Conservation (phyloP, 2,888 invertebrate species). For the Melanargia galathea region DNA sequence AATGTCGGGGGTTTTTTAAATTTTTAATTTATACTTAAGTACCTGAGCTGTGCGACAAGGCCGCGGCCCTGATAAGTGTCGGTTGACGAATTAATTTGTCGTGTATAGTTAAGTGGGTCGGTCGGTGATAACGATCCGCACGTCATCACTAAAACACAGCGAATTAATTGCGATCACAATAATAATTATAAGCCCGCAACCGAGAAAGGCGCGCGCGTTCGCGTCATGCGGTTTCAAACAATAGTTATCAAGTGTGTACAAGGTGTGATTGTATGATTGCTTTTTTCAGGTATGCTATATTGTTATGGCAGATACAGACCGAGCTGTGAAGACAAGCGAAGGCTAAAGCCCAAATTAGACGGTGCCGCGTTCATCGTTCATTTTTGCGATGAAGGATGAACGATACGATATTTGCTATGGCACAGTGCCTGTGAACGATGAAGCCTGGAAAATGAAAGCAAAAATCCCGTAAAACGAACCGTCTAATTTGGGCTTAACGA, state of each 20-base stretch:
- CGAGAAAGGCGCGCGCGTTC: slow-evolving; percentile 4
- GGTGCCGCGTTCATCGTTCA: too few relatives aligned
- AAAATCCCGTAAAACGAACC: too few relatives aligned
- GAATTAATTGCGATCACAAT: slow-evolving; percentile 17
- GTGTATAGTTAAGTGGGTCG: slow-evolving; percentile 14
- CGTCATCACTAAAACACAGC: slow-evolving; percentile 16
- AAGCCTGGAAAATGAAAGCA: too few relatives aligned
- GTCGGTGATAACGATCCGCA: slow-evolving; percentile 9
- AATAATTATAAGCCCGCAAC: background rate
- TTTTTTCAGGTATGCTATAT: background rate
- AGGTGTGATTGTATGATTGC: background rate
- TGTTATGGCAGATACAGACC: too few relatives aligned
- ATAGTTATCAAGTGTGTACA: slow-evolving; percentile 17
- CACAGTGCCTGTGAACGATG: too few relatives aligned
- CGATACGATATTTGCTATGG: too few relatives aligned
- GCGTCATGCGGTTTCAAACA: slow-evolving; percentile 17
- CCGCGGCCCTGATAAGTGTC: slow-evolving; percentile 11
- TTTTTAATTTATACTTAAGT: too few relatives aligned
- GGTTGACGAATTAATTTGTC: slow-evolving; percentile 9
- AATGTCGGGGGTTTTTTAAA: too few relatives aligned
- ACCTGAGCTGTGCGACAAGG: slow-evolving; percentile 12
- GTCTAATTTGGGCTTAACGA: too few relatives aligned
- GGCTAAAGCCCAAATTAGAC: too few relatives aligned
- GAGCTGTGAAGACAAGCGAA: too few relatives aligned
- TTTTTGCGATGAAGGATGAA: too few relatives aligned